These are phyloP conservation scores for Monochamus alternatus DNA, from an alignment of 2,888 invertebrate species.

Conservation along the genomic window DNA sequence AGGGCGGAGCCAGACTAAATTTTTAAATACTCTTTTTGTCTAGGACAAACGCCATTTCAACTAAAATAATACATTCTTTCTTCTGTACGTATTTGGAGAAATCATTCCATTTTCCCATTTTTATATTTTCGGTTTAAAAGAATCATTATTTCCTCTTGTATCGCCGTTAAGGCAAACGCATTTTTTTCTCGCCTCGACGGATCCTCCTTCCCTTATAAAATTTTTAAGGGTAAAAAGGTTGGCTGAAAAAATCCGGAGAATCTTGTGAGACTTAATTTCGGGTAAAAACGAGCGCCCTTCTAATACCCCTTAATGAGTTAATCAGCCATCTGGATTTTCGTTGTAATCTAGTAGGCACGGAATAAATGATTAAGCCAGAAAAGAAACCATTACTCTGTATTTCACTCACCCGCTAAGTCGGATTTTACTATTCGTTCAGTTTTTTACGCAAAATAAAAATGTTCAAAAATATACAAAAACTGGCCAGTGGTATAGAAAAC, in stretches of 20 bases:
- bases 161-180: too few species aligned
- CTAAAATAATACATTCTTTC: too few species aligned
- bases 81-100: too few species aligned
- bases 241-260: neutral
- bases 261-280: neutral
- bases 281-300: neutral
- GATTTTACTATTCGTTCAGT: neutral
- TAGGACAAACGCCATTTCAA: too few species aligned
- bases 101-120: too few species aligned
- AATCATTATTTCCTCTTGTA: too few species aligned
- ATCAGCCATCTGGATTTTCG: conserved; percentile 8
- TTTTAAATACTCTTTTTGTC: too few species aligned
- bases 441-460: neutral
- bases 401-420: neutral
- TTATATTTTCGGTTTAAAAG: too few species aligned
- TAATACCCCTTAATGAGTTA: conserved; percentile 1
- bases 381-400: neutral
- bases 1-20: too few species aligned
- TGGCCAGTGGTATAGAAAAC: too few species aligned
- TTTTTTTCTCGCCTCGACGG: too few species aligned
- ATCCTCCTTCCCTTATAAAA: neutral
- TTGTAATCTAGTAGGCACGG: conserved; percentile 2
- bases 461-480: too few species aligned
- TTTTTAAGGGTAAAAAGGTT: neutral
- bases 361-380: neutral